Percentiles rank a stretch among this genome's conserved stretches.
These are phyloP conservation scores for Poecilia picta DNA, from an alignment of 2,797 vertebrate genomes.

Conservation along the genomic window DNA sequence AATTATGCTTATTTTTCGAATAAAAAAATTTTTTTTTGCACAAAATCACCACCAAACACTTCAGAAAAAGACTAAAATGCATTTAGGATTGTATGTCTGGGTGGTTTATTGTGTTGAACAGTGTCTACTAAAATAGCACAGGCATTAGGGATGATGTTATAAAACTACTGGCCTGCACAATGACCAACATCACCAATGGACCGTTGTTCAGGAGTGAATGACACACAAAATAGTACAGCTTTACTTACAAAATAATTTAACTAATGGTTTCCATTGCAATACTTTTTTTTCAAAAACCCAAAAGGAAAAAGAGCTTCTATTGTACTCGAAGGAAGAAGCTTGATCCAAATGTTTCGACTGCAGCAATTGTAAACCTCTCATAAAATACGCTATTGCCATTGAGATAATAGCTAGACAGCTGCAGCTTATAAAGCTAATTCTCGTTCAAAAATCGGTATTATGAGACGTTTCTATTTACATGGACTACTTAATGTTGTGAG, in stretches of 20 bases:
- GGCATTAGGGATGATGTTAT: background rate
- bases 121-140: background rate
- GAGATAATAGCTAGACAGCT: background rate
- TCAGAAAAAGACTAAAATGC: background rate
- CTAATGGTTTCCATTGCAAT: background rate
- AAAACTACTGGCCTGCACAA: background rate
- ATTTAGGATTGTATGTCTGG: background rate
- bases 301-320: background rate
- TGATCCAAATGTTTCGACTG: background rate
- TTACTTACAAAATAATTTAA: background rate
- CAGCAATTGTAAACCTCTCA: background rate
- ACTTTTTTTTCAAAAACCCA: background rate
- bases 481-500: slow-evolving; percentile 44
- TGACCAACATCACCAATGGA: background rate
- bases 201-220: background rate
- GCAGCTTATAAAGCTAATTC: no score
- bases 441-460: background rate
- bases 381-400: background rate
- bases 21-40: no score
- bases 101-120: background rate
- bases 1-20: background rate
- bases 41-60: background rate
- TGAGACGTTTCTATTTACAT: background rate
- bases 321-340: background rate
- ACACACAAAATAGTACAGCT: background rate